Percentiles rank a stretch among this genome's conserved stretches.
These are phyloP conservation scores for Lepus americanus DNA, from an alignment of 2,113 vertebrate genomes.

Conservation along the genomic window DNA sequence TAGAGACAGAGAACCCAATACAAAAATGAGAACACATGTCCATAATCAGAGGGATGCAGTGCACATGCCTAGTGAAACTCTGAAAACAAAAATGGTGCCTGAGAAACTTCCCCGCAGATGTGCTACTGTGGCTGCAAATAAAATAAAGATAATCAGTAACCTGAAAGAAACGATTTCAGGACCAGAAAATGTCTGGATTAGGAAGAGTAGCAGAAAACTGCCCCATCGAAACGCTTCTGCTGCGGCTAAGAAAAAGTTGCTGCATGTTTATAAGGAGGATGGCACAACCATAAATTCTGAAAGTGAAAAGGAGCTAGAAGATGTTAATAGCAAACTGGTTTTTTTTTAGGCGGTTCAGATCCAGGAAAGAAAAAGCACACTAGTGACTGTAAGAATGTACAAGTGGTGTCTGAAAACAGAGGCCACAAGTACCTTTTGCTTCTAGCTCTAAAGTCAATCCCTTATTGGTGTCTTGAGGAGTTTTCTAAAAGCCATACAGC, in stretches of 20 bases:
- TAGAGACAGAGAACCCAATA: slow-evolving; percentile 80
- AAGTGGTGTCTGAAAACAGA: not conserved
- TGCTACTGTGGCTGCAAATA: slow-evolving; percentile 90
- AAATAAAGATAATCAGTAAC: slow-evolving; percentile 90
- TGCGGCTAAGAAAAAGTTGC: slow-evolving; percentile 77
- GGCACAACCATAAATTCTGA: slow-evolving; percentile 69
- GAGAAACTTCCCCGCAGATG: slow-evolving; percentile 87
- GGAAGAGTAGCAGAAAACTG: slow-evolving; percentile 79
- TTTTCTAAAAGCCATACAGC: slow-evolving; percentile 58
- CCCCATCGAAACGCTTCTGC: slow-evolving; percentile 79
- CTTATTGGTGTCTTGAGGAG: slow-evolving; percentile 1
- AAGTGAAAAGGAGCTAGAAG: slow-evolving; percentile 76
- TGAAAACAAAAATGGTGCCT: slow-evolving; percentile 56
- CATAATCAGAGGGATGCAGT: slow-evolving; percentile 71
- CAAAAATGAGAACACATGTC: slow-evolving; percentile 71
- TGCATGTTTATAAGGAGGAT: slow-evolving; percentile 74
- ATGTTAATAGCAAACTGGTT: slow-evolving; percentile 15
- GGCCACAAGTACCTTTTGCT: not conserved
- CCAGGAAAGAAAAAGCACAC: slow-evolving; percentile 59
- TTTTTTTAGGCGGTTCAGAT: slow-evolving; percentile 54
- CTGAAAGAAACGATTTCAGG: slow-evolving; percentile 84
- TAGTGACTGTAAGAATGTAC: slow-evolving; percentile 54
- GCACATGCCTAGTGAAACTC: slow-evolving; percentile 56
- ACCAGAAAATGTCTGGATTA: slow-evolving; percentile 75
- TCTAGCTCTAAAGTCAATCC: not conserved